Base-by-base conservation (phyloP, 2,888 invertebrate genomes). In the Petrolisthes cinctipes region DNA sequence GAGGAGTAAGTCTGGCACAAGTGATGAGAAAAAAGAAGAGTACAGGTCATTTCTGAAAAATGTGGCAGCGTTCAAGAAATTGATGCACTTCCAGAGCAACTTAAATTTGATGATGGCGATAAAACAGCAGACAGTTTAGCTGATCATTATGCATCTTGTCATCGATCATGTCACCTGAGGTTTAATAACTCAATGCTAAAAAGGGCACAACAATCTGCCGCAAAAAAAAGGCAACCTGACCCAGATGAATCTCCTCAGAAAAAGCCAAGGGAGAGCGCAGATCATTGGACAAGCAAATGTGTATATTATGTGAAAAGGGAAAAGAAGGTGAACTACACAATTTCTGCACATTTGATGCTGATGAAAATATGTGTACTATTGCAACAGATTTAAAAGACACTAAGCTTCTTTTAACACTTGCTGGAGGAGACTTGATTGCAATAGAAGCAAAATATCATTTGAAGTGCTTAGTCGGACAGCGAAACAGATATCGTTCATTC, bases 241-340 rank as follows among this genome's bases (percentile, higher is more conserved):
- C 78, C n/a, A 20, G 37, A 78, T 78, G 78, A 78, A 78, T 78
- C 78, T 78, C 54, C 78, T 78, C 78, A 78, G 78, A 78, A 78
- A 78, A 78, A 54, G 14, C 51, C 78, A 5, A 54, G 78, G 14
- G 54, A 78, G 78, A 75, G 9, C 23, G 75, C 75, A 75, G 23
- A 75, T 75, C n/a, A 75, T 75, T 75, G 23, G 75, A 75, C n/a
- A 7, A 75, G 75, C 75, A 75, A 75, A 75, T 75, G 7, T 75
- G 75, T 75, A n/a, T 75, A 75, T n/a, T n/a, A n/a, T n/a, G n/a
- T n/a, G n/a, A n/a, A n/a, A n/a, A n/a, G n/a, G n/a, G n/a, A 75
- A n/a, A 75, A 75, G 23, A 75, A 75, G 75, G 75, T 75, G n/a
- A 75, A 75, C 11, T 75, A 75, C 23, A 75, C 75, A 75, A 75